phyloP scores from a whole-genome alignment of 2,113 vertebrate species.

The Haemorhous mexicanus region DNA sequence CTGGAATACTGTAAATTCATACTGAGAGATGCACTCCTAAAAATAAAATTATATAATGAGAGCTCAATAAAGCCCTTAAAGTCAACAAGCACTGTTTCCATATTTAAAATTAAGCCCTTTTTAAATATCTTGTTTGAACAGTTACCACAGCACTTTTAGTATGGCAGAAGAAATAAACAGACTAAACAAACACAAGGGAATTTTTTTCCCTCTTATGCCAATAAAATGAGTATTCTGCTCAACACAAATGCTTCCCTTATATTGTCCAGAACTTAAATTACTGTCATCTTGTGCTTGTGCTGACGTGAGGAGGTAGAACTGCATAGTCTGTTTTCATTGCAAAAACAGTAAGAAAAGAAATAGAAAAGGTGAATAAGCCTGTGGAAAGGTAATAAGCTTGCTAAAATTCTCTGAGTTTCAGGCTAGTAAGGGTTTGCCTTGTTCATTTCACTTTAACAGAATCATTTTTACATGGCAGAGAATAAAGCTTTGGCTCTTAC shows the following conservation, averaged over 20 bases:
- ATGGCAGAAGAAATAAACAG: background rate
- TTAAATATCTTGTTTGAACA: background rate
- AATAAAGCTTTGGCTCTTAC: background rate
- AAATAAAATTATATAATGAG: constrained; percentile 12
- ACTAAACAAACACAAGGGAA: background rate
- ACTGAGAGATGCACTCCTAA: constrained; percentile 3
- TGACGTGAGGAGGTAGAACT: background rate
- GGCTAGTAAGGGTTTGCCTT: background rate
- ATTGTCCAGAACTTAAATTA: background rate
- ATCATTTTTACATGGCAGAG: background rate
- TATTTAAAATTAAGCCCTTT: background rate
- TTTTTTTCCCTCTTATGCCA: background rate
- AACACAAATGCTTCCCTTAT: background rate
- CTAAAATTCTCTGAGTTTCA: background rate
- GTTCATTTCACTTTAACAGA: background rate
- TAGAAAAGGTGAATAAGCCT: background rate
- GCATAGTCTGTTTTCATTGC: background rate
- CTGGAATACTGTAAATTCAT: background rate
- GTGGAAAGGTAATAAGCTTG: background rate
- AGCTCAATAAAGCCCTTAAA: background rate
- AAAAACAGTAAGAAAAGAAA: background rate
- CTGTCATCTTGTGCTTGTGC: background rate
- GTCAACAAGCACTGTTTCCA: background rate
- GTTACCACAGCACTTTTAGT: background rate
- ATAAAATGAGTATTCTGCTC: background rate